Evolutionary conservation across 2,888 invertebrate species (phyloP), one percentile per base, ranked within the genome.

Genomic region (Sympetrum striolatum): DNA sequence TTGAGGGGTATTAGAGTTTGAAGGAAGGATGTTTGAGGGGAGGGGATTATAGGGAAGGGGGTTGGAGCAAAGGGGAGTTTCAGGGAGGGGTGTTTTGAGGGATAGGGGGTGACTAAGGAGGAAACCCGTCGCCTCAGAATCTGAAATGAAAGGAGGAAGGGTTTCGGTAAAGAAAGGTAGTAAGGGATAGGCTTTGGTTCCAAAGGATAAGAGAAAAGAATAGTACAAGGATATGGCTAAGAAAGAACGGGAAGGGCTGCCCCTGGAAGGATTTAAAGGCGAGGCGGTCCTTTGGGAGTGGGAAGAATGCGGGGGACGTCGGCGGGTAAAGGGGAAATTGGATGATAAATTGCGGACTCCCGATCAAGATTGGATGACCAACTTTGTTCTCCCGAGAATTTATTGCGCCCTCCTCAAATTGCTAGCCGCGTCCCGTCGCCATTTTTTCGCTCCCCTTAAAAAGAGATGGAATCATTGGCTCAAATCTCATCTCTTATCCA

Each of bases 291-390:
- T 64, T 64, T 25, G 64, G 64, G n/a, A 60, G 60, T 6, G 60
- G 58, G n/a, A n/a, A 60, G 64, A 10, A 22, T 22, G 64, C n/a
- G 25, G 64, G 8, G 64, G 64, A 64, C 64, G 64, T 64, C 64
- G 73, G 31, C 73, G 80, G 44, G 80, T 4, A 39, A 39, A 37
- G 37, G 80, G 37, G 39, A 80, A 39, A 80, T 80, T 80, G 80
- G 80, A 80, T 80, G 80, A 80, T 80, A 80, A 39, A 80, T 80
- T 80, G 80, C 80, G 39, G 39, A 39, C n/a, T 80, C 39, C 37
- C 80, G 39, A 39, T 80, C 80, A 37, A 80, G 37, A 80, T 80
- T 80, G 80, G 80, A 80, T 80, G 80, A 39, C 80, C 80, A 80
- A 80, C 80, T 80, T 80, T 39, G 37, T 39, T 80, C 37, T 39